Percentiles rank a stretch among this genome's conserved stretches.
phyloP scores from a whole-genome alignment of 2,113 vertebrate genomes.

The Chauna torquata region DNA sequence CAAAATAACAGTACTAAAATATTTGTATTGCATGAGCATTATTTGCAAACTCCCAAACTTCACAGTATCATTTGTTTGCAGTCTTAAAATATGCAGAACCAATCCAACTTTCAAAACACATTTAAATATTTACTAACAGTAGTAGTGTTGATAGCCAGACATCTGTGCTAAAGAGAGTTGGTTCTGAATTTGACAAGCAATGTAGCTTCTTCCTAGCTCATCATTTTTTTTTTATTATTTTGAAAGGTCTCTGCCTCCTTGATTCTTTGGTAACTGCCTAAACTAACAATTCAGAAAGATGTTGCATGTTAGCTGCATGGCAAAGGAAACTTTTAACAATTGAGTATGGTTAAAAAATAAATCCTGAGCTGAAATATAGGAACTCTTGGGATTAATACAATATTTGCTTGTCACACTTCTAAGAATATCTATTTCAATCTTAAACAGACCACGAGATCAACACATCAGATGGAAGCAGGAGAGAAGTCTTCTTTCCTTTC shows the following conservation, averaged over 20 bases:
- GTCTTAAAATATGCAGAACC: background rate
- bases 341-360: background rate
- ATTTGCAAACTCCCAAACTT: background rate
- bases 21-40: background rate
- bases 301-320: background rate
- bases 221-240: background rate
- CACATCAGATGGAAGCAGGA: no score
- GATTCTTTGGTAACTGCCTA: background rate
- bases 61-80: background rate
- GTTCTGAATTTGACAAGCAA: background rate
- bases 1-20: background rate
- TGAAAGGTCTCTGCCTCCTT: background rate
- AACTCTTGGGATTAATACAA: background rate
- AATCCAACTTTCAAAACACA: background rate
- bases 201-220: background rate
- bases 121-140: background rate
- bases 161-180: background rate
- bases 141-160: background rate
- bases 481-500: no score
- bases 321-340: background rate
- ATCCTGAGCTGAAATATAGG: background rate
- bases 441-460: background rate
- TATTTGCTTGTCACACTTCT: background rate
- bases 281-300: background rate
- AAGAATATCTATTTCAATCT: background rate